phyloP scores from a whole-genome alignment of 2,797 vertebrate species.

The Catamblyrhynchus diadema region DNA sequence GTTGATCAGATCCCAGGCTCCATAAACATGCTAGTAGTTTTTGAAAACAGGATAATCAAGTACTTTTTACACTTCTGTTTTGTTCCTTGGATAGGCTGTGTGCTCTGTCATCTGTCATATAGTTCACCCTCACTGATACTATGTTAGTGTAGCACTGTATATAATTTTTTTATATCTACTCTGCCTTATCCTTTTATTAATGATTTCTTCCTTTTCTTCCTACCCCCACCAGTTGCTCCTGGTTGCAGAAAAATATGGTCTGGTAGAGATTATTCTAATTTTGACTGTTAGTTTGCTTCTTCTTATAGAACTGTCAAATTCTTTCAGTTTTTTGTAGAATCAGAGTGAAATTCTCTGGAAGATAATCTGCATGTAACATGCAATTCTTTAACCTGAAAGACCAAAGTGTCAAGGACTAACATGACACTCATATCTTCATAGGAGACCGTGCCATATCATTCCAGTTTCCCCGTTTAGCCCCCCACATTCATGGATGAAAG shows the following conservation, averaged over 20 bases:
- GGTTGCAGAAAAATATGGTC: not conserved
- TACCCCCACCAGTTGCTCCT: not conserved
- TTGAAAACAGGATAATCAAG: not conserved
- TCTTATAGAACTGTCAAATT: not conserved
- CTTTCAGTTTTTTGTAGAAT: not conserved
- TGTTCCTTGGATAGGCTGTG: not conserved
- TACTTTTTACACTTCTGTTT: not conserved
- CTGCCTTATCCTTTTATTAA: not conserved
- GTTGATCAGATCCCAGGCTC: not conserved
- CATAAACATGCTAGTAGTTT: not conserved
- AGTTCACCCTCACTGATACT: not conserved
- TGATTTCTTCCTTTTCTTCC: not conserved
- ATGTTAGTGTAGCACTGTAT: not conserved
- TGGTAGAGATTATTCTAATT: not conserved
- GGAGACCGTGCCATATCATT: not conserved
- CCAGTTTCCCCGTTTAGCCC: not conserved
- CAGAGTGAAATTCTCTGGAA: not conserved
- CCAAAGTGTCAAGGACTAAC: not conserved
- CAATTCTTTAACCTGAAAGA: not conserved
- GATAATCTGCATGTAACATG: not conserved
- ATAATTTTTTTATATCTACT: not conserved
- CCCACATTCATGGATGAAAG: not conserved
- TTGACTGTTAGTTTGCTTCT: not conserved
- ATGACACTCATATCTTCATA: not conserved
- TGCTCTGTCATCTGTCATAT: not conserved